phyloP scores from a whole-genome alignment of 1,140 invertebrate species.

The Achroia grisella region DNA sequence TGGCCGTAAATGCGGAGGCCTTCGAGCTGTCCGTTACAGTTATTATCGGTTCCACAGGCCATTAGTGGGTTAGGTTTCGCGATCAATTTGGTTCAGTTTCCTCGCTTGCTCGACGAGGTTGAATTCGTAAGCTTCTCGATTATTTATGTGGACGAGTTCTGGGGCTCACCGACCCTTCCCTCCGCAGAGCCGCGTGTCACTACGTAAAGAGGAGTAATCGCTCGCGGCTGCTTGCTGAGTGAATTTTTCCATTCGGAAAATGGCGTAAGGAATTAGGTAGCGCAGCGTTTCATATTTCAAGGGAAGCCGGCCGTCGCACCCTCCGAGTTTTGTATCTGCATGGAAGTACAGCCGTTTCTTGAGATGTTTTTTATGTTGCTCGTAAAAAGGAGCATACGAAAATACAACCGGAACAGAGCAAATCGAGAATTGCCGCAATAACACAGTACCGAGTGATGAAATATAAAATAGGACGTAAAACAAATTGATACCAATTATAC shows the following conservation, averaged over 20 bases:
- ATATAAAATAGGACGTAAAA: slow-evolving; percentile 17
- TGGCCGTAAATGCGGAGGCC: background rate
- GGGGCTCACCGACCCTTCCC: slow-evolving; percentile 13
- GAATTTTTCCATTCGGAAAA: slow-evolving; percentile 59
- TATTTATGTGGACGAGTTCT: slow-evolving; percentile 41
- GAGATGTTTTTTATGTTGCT: slow-evolving; percentile 32
- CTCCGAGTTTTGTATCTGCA: slow-evolving; percentile 8
- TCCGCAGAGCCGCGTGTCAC: slow-evolving; percentile 35
- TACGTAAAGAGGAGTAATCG: slow-evolving; percentile 58
- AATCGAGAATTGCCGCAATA: slow-evolving; percentile 24
- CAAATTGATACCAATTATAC: slow-evolving; percentile 14
- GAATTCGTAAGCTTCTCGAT: slow-evolving; percentile 45
- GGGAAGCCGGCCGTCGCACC: slow-evolving; percentile 9
- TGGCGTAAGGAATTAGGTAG: slow-evolving; percentile 46
- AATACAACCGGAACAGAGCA: slow-evolving; percentile 21
- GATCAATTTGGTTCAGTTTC: slow-evolving; percentile 36
- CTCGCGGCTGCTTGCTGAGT: slow-evolving; percentile 46
- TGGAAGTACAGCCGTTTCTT: slow-evolving; percentile 14
- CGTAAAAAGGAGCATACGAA: slow-evolving; percentile 30
- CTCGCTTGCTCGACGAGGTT: slow-evolving; percentile 25
- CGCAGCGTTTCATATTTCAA: slow-evolving; percentile 45
- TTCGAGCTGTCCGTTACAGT: slow-evolving; percentile 17
- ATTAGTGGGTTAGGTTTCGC: slow-evolving; percentile 23
- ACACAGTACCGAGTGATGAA: slow-evolving; percentile 15
- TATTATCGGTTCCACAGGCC: slow-evolving; percentile 15